A percentile compares a stretch with the other conserved stretches of the same genome.
Conservation (phyloP, 1,140 invertebrate species). For the Drosophila athabasca region DNA sequence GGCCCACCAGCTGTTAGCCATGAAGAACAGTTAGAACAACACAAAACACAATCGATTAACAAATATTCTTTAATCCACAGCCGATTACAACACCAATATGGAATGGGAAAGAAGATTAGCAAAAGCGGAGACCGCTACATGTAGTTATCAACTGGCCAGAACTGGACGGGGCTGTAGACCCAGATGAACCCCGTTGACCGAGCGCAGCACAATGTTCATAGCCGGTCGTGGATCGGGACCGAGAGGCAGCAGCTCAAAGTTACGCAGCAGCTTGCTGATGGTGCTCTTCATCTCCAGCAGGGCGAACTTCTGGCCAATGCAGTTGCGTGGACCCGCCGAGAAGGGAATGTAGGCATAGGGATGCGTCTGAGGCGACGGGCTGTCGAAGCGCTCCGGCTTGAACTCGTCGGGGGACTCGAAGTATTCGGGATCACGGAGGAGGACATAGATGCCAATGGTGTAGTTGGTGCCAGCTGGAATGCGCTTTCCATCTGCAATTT, state of each 20-base stretch:
- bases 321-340: slow-evolving; percentile 87
- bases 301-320: slow-evolving; percentile 91
- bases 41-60: neutral
- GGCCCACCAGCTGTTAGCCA: slow-evolving; percentile 9
- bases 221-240: slow-evolving; percentile 47
- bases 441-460: slow-evolving; percentile 80
- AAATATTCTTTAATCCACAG: slow-evolving; percentile 9
- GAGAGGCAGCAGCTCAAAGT: slow-evolving; percentile 73
- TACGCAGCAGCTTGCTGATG: slow-evolving; percentile 80
- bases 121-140: too few relatives aligned
- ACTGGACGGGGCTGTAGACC: slow-evolving; percentile 39
- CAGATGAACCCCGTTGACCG: slow-evolving; percentile 62
- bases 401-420: slow-evolving; percentile 87
- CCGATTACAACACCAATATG: too few relatives aligned
- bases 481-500: slow-evolving; percentile 57
- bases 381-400: slow-evolving; percentile 87
- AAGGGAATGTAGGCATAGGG: slow-evolving; percentile 87
- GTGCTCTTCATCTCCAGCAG: slow-evolving; percentile 89
- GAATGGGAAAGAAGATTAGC: too few relatives aligned
- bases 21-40: neutral
- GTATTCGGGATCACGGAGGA: slow-evolving; percentile 85
- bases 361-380: slow-evolving; percentile 80
- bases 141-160: neutral
- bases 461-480: slow-evolving; percentile 83
- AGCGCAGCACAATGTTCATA: slow-evolving; percentile 64